Evolutionary conservation across 2,888 invertebrate species (phyloP).

Genomic region (Melieria omissa): DNA sequence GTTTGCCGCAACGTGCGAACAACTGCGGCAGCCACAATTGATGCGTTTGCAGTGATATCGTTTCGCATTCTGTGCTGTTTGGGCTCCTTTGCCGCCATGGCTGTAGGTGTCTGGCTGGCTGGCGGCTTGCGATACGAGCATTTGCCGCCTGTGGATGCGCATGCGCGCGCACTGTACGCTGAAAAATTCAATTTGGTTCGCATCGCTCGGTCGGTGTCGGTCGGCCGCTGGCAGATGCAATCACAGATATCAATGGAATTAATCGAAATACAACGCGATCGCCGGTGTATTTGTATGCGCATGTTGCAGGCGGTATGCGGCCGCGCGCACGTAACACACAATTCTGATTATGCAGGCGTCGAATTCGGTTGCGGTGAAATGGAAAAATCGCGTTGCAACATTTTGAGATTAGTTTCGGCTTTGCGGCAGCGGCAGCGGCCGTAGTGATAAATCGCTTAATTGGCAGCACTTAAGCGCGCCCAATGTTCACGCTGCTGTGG

Average conservation of each 20-base stretch:
- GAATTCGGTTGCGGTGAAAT: no score
- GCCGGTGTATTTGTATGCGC: slow-evolving; percentile 1
- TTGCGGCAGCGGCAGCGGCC: slow-evolving; percentile 4
- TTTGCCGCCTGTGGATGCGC: not conserved
- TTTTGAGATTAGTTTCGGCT: no score
- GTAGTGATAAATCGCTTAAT: slow-evolving; percentile 31
- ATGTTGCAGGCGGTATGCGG: no score
- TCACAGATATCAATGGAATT: slow-evolving; percentile 45
- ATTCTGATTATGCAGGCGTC: no score
- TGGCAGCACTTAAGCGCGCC: slow-evolving; percentile 13
- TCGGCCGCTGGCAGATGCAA: slow-evolving; percentile 51
- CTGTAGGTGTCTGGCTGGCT: slow-evolving; percentile 27
- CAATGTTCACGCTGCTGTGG: not conserved
- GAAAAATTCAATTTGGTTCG: slow-evolving; percentile 28
- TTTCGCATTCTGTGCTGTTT: slow-evolving; percentile 23
- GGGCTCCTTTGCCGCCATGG: not conserved
- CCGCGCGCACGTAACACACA: no score
- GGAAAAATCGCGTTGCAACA: no score
- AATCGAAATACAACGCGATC: slow-evolving; percentile 26
- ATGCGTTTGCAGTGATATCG: slow-evolving; percentile 19
- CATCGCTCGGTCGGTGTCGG: slow-evolving; percentile 9
- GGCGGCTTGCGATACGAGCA: slow-evolving; percentile 1
- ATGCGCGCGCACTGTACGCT: not conserved
- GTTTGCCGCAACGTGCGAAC: slow-evolving; percentile 2
- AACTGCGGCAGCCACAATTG: slow-evolving; percentile 10